phyloP scores from a whole-genome alignment of 2,113 vertebrate species.

The Cinclus mexicanus region DNA sequence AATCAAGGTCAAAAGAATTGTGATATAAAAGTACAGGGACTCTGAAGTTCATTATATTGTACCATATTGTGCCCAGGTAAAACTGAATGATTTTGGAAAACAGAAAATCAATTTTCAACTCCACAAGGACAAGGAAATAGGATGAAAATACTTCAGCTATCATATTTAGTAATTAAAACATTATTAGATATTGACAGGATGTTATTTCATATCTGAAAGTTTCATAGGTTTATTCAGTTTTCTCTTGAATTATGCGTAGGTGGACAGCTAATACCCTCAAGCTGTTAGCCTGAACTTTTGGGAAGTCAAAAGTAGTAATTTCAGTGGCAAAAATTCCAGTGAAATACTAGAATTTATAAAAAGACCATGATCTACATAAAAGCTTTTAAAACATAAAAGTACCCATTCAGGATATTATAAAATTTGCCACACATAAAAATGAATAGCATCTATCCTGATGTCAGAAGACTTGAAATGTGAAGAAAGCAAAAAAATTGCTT shows the following conservation, averaged over 20 bases:
- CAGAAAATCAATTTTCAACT: background rate
- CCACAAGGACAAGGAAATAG: background rate
- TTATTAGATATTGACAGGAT: background rate
- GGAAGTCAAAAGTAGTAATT: background rate
- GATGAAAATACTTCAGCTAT: background rate
- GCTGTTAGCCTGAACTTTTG: background rate
- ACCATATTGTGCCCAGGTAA: background rate
- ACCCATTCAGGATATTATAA: background rate
- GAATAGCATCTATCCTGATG: background rate
- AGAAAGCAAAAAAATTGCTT: background rate
- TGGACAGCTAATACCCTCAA: background rate
- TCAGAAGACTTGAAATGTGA: background rate
- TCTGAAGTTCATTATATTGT: background rate
- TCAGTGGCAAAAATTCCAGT: background rate
- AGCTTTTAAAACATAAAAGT: background rate
- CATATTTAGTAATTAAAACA: background rate
- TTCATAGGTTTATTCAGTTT: background rate
- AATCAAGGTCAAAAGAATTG: background rate
- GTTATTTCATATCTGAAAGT: background rate
- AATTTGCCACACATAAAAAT: background rate
- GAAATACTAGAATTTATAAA: background rate
- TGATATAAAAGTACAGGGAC: background rate
- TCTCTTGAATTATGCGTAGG: background rate
- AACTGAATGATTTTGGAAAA: background rate
- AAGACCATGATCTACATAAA: background rate